Evolutionary conservation across 2,797 vertebrate genomes (phyloP).

Genomic region (Bradypus variegatus): DNA sequence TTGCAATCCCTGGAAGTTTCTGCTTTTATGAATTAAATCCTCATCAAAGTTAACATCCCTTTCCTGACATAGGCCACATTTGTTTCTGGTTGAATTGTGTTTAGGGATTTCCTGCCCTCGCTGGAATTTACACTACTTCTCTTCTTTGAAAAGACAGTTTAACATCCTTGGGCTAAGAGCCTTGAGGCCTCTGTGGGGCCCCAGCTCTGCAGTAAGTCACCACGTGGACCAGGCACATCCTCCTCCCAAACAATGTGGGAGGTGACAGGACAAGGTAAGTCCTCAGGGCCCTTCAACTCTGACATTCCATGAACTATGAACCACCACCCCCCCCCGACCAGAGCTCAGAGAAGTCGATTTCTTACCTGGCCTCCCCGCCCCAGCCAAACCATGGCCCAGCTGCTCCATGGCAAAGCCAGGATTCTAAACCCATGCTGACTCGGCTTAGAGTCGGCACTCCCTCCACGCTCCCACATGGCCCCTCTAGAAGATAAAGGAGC

Average conservation of each 20-base stretch:
- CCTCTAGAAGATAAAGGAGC: background rate
- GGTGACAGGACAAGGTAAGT: too few species aligned
- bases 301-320: background rate
- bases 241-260: rapidly evolving
- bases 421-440: background rate
- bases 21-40: background rate
- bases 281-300: background rate
- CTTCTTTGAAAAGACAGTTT: background rate
- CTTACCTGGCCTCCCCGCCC: too few species aligned
- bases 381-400: background rate
- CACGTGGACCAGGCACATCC: background rate
- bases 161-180: background rate
- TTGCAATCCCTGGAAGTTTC: background rate
- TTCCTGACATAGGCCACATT: rapidly evolving
- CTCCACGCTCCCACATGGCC: rapidly evolving
- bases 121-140: background rate
- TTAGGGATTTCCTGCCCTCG: background rate
- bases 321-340: background rate
- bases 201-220: background rate
- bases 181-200: background rate
- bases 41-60: background rate
- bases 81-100: background rate
- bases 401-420: background rate
- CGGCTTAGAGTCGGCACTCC: background rate
- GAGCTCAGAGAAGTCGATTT: background rate